Evolutionary conservation across 2,888 invertebrate species (phyloP).

Genomic region (Andrena chrysosceles): DNA sequence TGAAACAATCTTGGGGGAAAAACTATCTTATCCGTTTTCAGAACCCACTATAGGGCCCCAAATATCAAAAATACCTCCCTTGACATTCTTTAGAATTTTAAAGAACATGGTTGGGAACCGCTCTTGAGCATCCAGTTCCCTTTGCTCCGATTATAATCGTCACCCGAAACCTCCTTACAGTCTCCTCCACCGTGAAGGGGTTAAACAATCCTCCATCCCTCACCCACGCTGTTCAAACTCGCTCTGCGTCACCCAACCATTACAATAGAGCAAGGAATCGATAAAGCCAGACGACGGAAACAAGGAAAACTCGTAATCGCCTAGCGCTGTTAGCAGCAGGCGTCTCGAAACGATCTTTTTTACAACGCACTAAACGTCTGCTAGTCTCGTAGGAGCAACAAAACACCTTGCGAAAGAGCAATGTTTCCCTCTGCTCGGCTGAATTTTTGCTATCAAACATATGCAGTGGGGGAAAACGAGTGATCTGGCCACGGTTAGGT

Average conservation of each 20-base stretch:
- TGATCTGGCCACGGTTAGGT: not conserved
- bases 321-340: not conserved
- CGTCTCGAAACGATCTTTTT: conserved; percentile 12
- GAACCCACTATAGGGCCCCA: no score
- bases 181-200: not conserved
- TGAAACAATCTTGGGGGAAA: no score
- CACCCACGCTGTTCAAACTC: not conserved
- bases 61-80: no score
- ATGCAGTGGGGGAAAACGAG: not conserved
- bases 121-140: not conserved
- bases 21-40: no score
- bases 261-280: not conserved
- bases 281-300: not conserved
- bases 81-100: no score
- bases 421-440: not conserved
- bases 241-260: not conserved
- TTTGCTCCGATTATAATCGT: not conserved
- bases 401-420: conserved; percentile 4
- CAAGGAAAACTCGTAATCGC: not conserved
- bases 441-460: conserved; percentile 38
- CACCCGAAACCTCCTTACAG: not conserved
- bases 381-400: conserved; percentile 9
- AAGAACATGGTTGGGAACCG: not conserved
- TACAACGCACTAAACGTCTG: not conserved
- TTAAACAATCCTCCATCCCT: not conserved